Percentiles rank a stretch among this genome's conserved stretches.
Evolutionary conservation across 2,113 vertebrate genomes (phyloP).

Genomic region (Dinomys branickii): DNA sequence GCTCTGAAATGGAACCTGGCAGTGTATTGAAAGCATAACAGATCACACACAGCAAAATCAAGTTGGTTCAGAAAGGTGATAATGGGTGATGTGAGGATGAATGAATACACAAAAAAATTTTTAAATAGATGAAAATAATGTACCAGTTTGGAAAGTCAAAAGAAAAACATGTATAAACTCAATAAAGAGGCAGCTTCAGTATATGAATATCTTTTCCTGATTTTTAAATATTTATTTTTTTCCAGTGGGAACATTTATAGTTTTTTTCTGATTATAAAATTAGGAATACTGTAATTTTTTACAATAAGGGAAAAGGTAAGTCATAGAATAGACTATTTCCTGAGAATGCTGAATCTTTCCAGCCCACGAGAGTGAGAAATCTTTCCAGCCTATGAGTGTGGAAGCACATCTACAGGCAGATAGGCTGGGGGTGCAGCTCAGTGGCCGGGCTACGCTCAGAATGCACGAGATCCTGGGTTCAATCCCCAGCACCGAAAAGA

Average conservation of each 20-base stretch:
- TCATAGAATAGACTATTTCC: background rate
- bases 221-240: conserved; percentile 61
- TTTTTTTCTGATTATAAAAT: conserved; percentile 51
- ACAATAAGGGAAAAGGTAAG: background rate
- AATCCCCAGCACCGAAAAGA: background rate
- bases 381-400: background rate
- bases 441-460: background rate
- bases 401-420: background rate
- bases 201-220: conserved; percentile 18
- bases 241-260: conserved; percentile 14
- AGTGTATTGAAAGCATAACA: conserved; percentile 30
- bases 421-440: background rate
- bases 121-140: conserved; percentile 44
- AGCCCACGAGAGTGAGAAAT: background rate
- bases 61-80: conserved; percentile 35
- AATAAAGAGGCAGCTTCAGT: background rate
- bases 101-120: conserved; percentile 25
- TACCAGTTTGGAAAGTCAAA: background rate
- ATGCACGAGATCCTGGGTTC: background rate
- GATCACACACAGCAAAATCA: conserved; percentile 29
- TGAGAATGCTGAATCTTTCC: background rate
- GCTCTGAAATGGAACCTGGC: background rate
- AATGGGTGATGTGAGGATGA: background rate
- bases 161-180: background rate
- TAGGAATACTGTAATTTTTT: conserved; percentile 16